Percentiles rank a stretch among this genome's conserved stretches.
Evolutionary conservation across 2,113 vertebrate genomes (phyloP).

Genomic region (Nothoprocta perdicaria): DNA sequence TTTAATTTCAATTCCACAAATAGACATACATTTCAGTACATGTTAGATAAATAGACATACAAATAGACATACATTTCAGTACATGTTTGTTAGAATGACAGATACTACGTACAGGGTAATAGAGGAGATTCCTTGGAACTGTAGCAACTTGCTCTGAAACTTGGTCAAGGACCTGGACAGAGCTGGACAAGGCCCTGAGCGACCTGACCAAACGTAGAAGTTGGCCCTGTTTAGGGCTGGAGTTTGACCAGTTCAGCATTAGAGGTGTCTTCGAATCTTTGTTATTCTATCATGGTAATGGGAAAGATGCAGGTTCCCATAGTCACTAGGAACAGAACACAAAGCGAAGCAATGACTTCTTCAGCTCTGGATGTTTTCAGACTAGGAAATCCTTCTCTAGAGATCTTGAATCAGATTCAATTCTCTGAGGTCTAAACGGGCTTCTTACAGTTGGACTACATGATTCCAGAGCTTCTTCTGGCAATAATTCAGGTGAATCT

Average conservation of each 20-base stretch:
- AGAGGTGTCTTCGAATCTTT: not conserved
- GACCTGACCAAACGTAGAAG: not conserved
- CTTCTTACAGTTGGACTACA: not conserved
- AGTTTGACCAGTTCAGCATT: not conserved
- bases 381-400: not conserved
- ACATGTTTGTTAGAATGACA: not conserved
- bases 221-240: not conserved
- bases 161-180: not conserved
- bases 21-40: not conserved
- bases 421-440: not conserved
- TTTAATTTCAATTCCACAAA: not conserved
- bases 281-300: not conserved
- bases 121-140: not conserved
- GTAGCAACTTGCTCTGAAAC: not conserved
- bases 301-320: not conserved
- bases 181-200: not conserved
- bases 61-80: not conserved
- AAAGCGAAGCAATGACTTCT: not conserved
- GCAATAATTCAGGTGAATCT: not conserved
- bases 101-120: not conserved
- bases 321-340: not conserved
- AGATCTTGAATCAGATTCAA: not conserved
- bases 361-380: not conserved
- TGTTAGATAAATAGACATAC: not conserved
- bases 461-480: not conserved